Evolutionary conservation across 2,113 vertebrate genomes (phyloP).

Genomic region (Ahaetulla prasina): DNA sequence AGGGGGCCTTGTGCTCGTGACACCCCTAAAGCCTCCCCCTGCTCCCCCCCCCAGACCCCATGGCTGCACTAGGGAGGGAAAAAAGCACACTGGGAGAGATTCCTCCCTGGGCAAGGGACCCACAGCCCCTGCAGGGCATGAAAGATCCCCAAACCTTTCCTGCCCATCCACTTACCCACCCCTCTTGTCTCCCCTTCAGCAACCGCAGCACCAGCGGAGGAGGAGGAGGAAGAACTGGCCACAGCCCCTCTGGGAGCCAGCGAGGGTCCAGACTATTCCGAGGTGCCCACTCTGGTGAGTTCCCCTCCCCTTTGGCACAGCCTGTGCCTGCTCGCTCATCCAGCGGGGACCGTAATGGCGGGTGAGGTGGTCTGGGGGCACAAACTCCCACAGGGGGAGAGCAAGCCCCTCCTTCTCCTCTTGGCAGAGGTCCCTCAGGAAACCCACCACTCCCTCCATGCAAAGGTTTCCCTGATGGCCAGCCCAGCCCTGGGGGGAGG

Average conservation of each 20-base stretch:
- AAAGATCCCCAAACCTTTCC: accelerated
- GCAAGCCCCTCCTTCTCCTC: background rate
- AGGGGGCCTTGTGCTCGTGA: accelerated
- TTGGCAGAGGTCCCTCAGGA: background rate
- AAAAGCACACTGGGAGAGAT: no score
- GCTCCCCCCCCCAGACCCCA: background rate
- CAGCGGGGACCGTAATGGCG: no score
- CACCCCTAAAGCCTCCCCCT: background rate
- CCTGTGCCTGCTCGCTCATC: background rate
- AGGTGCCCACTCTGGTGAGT: constrained; percentile 55
- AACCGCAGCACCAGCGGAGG: constrained; percentile 46
- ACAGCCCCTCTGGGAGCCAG: constrained; percentile 31
- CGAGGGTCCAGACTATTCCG: constrained; percentile 21
- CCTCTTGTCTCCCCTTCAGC: constrained; percentile 44
- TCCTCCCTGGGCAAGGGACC: background rate
- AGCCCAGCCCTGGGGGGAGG: no score
- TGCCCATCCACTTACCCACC: background rate
- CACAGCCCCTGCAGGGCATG: background rate
- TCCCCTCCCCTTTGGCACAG: background rate
- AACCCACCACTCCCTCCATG: background rate
- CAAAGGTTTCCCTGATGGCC: background rate
- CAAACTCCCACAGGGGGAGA: background rate
- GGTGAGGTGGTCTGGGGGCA: background rate
- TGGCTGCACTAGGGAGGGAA: background rate
- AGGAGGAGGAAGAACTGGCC: constrained; percentile 31